Percentiles rank a stretch among this genome's conserved stretches.
Conservation (phyloP, 2,113 vertebrate species). For the Choloepus hoffmanni region DNA sequence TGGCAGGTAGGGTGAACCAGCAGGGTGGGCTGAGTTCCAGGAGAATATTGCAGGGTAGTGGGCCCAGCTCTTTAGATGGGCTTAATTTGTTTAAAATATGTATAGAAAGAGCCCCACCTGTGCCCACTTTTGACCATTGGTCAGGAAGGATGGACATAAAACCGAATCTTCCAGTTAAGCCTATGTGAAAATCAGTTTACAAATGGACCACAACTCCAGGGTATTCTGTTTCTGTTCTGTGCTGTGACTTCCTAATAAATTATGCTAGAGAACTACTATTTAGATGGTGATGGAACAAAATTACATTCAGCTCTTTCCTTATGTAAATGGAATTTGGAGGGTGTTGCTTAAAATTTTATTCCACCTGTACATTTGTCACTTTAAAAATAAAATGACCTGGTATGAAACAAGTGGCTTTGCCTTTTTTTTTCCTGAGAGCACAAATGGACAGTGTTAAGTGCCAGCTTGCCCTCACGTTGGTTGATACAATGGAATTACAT, state of each 20-base stretch:
- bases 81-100: neutral
- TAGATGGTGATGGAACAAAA: neutral
- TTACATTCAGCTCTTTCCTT: neutral
- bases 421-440: neutral
- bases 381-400: constrained; percentile 67
- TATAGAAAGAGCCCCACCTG: neutral
- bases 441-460: too few species aligned
- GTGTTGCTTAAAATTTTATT: neutral
- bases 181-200: neutral
- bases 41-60: neutral
- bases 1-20: neutral
- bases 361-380: constrained; percentile 50
- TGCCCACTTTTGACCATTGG: neutral
- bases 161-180: neutral
- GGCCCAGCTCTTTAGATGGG: neutral
- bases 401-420: constrained; percentile 32
- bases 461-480: neutral
- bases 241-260: neutral
- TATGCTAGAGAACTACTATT: neutral
- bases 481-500: neutral
- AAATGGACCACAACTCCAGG: constrained; percentile 15
- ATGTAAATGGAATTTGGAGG: neutral
- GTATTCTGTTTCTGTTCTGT: neutral
- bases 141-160: neutral
- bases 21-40: neutral